These are phyloP conservation scores for Trogon melanurus DNA, from an alignment of 2,113 vertebrate genomes.

Conservation along the genomic window DNA sequence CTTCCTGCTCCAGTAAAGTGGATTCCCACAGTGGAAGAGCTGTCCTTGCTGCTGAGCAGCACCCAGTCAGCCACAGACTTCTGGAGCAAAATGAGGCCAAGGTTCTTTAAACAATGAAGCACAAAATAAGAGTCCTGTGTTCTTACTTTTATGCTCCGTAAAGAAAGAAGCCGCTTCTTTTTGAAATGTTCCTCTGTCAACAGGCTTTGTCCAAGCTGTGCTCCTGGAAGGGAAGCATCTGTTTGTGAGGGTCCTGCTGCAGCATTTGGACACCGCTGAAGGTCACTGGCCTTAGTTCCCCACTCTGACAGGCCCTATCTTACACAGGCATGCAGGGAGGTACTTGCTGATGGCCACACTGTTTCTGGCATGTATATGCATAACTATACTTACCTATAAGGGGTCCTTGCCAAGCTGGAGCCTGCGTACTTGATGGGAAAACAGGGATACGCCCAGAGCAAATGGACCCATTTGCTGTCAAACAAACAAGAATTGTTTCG, in stretches of 20 bases:
- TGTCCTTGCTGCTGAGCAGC: neutral
- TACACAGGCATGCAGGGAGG: neutral
- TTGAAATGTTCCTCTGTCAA: neutral
- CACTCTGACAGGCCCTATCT: neutral
- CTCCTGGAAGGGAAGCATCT: neutral
- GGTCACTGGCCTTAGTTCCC: neutral
- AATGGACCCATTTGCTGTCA: neutral
- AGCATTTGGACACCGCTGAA: neutral
- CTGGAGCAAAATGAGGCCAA: neutral
- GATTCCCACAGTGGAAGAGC: neutral
- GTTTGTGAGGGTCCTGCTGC: neutral
- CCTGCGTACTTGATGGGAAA: neutral
- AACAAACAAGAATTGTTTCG: neutral
- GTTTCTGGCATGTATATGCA: neutral
- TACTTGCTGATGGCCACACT: neutral
- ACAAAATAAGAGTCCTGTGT: neutral
- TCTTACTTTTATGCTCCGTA: neutral
- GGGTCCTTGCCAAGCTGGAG: neutral
- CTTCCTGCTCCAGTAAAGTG: neutral
- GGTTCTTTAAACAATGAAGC: neutral
- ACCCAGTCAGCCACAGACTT: neutral
- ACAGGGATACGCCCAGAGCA: neutral
- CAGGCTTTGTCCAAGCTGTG: neutral
- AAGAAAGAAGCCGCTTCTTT: neutral
- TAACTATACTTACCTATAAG: neutral